Percentiles rank a stretch among this genome's conserved stretches.
Conservation (phyloP, 2,888 invertebrate species). For the Monoplex corrugatus region DNA sequence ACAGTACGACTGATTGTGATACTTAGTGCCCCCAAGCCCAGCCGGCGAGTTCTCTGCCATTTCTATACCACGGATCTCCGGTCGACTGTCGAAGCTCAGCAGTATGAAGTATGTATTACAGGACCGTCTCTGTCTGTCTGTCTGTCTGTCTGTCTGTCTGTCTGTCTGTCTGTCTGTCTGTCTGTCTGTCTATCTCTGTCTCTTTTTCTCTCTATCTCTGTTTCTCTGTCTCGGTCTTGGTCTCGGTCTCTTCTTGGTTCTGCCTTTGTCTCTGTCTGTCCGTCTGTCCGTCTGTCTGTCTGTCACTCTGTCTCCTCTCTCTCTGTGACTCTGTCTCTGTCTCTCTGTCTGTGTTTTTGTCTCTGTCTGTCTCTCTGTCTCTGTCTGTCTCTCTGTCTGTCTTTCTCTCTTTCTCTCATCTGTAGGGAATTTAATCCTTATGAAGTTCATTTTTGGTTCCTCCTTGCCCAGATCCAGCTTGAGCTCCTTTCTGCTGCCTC, state of each 20-base stretch:
- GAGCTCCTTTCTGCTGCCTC: no score
- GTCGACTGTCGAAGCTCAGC: conserved; percentile 11
- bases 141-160: not conserved
- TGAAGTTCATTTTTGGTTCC: no score
- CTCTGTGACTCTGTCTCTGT: not conserved
- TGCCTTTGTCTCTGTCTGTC: not conserved
- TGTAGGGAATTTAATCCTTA: no score
- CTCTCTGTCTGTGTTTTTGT: not conserved
- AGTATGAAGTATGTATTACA: conserved; percentile 35
- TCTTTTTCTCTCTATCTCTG: not conserved
- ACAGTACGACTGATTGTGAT: conserved; percentile 40
- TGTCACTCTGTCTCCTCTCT: no score
- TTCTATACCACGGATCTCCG: not conserved
- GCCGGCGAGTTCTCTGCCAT: conserved; percentile 37
- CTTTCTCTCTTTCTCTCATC: not conserved
- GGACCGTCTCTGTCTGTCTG: not conserved
- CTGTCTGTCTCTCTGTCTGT: not conserved
- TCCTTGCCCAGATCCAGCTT: no score
- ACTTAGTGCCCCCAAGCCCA: conserved; percentile 12
- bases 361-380: not conserved
- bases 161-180: not conserved
- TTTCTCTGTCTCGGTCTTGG: not conserved
- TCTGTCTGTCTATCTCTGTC: not conserved
- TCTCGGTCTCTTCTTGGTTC: not conserved
- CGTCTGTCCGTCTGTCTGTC: not conserved